phyloP scores from a whole-genome alignment of 2,888 invertebrate genomes.

The Temnothorax ravouxi region DNA sequence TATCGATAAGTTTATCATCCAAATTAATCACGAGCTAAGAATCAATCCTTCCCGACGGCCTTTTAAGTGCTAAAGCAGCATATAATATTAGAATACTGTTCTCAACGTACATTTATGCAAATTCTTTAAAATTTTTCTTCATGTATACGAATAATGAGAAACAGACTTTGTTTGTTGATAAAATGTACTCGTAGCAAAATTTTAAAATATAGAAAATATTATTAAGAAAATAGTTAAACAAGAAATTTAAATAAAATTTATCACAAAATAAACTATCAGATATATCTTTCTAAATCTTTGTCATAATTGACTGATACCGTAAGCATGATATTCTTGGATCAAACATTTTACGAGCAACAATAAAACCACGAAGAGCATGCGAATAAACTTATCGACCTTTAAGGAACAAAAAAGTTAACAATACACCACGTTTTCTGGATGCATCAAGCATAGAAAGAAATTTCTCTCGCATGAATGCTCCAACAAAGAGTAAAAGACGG shows the following conservation, averaged over 20 bases:
- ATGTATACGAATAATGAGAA: neutral
- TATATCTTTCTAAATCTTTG: neutral
- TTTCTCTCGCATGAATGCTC: slow-evolving; percentile 54
- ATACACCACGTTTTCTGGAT: slow-evolving; percentile 53
- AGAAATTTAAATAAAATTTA: neutral
- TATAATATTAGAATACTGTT: neutral
- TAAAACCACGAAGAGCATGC: neutral
- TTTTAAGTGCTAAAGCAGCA: neutral
- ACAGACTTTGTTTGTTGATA: neutral
- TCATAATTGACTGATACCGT: neutral
- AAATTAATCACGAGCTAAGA: slow-evolving; percentile 32
- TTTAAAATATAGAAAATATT: neutral
- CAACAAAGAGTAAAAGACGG: slow-evolving; percentile 28
- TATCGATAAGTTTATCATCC: neutral
- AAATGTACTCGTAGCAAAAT: neutral
- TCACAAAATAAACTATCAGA: neutral
- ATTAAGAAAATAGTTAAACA: neutral
- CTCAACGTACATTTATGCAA: neutral
- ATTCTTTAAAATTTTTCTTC: neutral
- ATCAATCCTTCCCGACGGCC: neutral
- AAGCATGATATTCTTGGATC: neutral
- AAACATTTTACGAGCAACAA: neutral
- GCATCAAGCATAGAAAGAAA: slow-evolving; percentile 55
- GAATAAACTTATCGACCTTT: slow-evolving; percentile 41
- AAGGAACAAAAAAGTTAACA: slow-evolving; percentile 59